A percentile compares a stretch with the other conserved stretches of the same genome.
These are phyloP conservation scores for Dromococcyx pavoninus DNA, from an alignment of 2,797 vertebrate genomes.

Conservation along the genomic window DNA sequence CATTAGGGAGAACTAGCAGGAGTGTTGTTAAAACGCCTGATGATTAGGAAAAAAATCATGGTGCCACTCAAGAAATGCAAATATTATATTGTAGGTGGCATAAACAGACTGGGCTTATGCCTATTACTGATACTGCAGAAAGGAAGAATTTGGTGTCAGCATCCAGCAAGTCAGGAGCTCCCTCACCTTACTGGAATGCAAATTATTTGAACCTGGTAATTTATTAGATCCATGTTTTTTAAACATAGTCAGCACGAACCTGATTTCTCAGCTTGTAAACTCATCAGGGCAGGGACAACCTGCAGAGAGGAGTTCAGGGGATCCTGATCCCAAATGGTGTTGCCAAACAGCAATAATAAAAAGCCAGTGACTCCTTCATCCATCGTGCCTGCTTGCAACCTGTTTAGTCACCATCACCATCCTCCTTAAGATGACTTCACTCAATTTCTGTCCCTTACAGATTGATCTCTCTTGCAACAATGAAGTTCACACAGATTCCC, in stretches of 20 bases:
- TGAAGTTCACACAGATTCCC: background rate
- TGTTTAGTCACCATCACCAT: background rate
- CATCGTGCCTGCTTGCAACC: background rate
- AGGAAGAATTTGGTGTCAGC: background rate
- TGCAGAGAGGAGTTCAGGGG: constrained; percentile 45
- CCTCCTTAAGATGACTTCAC: background rate
- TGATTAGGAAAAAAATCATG: background rate
- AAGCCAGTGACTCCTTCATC: background rate
- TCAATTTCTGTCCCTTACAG: background rate
- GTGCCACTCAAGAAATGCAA: constrained; percentile 11
- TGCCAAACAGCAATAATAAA: background rate
- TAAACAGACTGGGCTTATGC: background rate
- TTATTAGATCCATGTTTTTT: constrained; percentile 26
- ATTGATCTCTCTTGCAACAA: background rate
- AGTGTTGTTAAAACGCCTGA: constrained; percentile 18
- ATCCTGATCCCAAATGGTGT: constrained; percentile 9
- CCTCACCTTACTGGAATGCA: background rate
- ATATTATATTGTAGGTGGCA: background rate
- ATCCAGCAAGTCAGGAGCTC: background rate
- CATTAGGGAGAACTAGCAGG: background rate
- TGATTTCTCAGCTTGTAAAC: constrained; percentile 50
- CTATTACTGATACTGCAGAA: background rate
- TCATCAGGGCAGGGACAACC: constrained; percentile 26
- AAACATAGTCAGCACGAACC: constrained; percentile 33
- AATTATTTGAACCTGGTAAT: constrained; percentile 34